Conservation (phyloP, 2,797 vertebrate genomes). For the Pseudochromis fuscus region DNA sequence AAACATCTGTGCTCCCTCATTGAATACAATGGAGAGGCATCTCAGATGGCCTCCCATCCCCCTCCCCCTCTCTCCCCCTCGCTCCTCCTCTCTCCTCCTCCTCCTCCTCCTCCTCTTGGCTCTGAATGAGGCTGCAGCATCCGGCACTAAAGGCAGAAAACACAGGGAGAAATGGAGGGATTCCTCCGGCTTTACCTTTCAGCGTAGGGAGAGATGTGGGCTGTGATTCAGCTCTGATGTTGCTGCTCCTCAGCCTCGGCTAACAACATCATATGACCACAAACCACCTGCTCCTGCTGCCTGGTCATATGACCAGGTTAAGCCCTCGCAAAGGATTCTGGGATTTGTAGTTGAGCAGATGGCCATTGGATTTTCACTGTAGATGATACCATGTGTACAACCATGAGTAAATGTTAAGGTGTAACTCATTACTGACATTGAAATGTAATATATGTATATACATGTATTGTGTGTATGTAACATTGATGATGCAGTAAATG, state of each 20-base stretch:
- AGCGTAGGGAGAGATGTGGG: conserved; percentile 67
- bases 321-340: conserved; percentile 63
- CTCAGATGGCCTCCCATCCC: conserved; percentile 73
- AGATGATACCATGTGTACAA: no score
- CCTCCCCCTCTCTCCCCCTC: conserved; percentile 45
- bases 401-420: no score
- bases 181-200: conserved; percentile 81
- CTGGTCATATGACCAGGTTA: conserved; percentile 79
- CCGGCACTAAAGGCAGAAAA: conserved; percentile 37
- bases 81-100: conserved; percentile 31
- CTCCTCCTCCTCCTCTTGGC: conserved; percentile 29
- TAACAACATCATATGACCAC: conserved; percentile 84
- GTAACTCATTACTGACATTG: no score
- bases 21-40: conserved; percentile 56
- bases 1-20: conserved; percentile 63
- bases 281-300: conserved; percentile 75
- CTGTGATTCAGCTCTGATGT: conserved; percentile 78
- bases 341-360: conserved; percentile 79
- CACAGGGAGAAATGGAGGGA: conserved; percentile 52
- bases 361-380: no score
- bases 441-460: no score
- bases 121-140: conserved; percentile 44
- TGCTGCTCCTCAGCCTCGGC: conserved; percentile 75
- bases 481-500: no score
- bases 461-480: no score